phyloP scores from a whole-genome alignment of 1,140 invertebrate species.

The Hermetia illucens region DNA sequence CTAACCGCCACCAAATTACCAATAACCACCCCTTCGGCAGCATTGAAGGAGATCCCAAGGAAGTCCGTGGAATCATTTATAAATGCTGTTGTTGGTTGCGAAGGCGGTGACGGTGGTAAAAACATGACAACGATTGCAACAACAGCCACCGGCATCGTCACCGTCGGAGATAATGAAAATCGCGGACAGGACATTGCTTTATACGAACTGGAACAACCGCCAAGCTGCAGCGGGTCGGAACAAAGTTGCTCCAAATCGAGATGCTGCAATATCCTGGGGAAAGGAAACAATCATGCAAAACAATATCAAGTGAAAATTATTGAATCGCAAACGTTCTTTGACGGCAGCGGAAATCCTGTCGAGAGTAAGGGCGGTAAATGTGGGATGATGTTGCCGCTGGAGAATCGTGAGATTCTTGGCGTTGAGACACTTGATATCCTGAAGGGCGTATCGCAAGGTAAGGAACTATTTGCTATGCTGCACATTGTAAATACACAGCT shows the following conservation, averaged over 20 bases:
- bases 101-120: slow-evolving; percentile 3
- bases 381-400: neutral
- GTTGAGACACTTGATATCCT: slow-evolving; percentile 26
- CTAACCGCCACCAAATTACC: slow-evolving; percentile 5
- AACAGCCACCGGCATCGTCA: neutral
- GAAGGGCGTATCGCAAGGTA: slow-evolving; percentile 17
- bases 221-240: no score
- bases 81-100: slow-evolving; percentile 6
- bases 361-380: slow-evolving; percentile 12
- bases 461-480: no score
- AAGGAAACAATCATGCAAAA: neutral
- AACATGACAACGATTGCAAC: neutral
- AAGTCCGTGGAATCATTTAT: neutral
- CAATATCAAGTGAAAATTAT: no score
- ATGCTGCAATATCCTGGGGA: neutral
- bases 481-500: no score
- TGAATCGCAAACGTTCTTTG: neutral
- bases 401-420: slow-evolving; percentile 17
- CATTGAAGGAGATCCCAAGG: slow-evolving; percentile 15
- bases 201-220: no score
- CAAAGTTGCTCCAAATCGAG: neutral
- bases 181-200: no score
- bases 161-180: no score
- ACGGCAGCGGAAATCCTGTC: slow-evolving; percentile 12
- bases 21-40: no score